These are phyloP conservation scores for Epinephelus cyanopodus DNA, from an alignment of 2,113 vertebrate species.

Conservation along the genomic window DNA sequence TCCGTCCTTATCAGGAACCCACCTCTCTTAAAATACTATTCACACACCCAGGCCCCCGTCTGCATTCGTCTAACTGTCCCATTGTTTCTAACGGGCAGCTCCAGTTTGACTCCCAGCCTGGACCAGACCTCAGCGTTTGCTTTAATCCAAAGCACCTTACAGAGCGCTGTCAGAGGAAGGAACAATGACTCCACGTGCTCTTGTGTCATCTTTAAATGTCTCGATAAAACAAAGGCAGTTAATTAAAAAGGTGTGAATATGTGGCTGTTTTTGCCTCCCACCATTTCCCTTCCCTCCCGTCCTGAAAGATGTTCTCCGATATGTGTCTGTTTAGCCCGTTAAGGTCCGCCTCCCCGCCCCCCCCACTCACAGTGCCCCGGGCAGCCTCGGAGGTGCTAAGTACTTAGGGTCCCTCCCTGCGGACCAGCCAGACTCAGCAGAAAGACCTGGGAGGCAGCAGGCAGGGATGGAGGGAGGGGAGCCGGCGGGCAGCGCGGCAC, in stretches of 20 bases:
- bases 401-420: conserved; percentile 55
- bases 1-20: conserved; percentile 82
- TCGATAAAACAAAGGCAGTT: too few relatives aligned
- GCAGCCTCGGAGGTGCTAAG: conserved; percentile 60
- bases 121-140: background rate
- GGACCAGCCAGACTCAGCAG: conserved; percentile 69
- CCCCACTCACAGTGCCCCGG: conserved; percentile 15
- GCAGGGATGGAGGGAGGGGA: background rate
- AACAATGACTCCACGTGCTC: too few relatives aligned
- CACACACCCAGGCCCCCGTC: conserved; percentile 75
- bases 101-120: background rate
- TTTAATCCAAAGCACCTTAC: background rate
- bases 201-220: too few relatives aligned
- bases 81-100: conserved; percentile 3
- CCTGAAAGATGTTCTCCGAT: background rate
- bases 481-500: conserved; percentile 9
- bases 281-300: too few relatives aligned
- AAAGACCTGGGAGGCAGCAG: conserved; percentile 55
- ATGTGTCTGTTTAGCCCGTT: conserved; percentile 21
- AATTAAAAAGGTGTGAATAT: background rate
- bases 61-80: conserved; percentile 18
- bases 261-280: too few relatives aligned
- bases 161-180: too few relatives aligned
- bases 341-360: background rate
- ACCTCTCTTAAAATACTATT: conserved; percentile 83